Base-by-base conservation (phyloP, 2,797 vertebrate species). In the Euthynnus affinis region DNA sequence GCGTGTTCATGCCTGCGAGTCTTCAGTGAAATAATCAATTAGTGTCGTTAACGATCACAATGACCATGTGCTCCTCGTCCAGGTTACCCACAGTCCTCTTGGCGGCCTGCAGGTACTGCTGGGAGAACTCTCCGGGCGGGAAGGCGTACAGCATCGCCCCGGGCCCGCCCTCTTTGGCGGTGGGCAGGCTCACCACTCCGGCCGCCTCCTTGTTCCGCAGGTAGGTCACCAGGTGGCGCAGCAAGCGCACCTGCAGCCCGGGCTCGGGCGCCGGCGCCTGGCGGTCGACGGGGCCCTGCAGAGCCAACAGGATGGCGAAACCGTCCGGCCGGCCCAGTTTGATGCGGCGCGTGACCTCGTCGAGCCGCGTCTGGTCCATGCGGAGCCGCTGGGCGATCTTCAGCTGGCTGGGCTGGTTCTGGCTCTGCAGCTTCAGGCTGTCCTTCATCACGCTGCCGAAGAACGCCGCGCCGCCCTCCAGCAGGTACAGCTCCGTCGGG, bases 141-240 rank as follows among this genome's bases (percentile, higher is more conserved):
- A 99, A 99, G 56, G 98, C 98, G 0, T 99, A 99, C 59, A 99
- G 95, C 98, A 98, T 99, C 68, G 97, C 98, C 0, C 97, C 97
- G 25, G 92, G 86, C 74, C 97, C 96, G 8, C 95, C 96, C 84
- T 98, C 97, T 86, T 97, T 97, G 0, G 95, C 93, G 18, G 97
- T 95, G 0, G 98, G 98, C 80, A 99, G 94, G 88, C 98, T 97
- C 78, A 99, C 98, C 9, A 99, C 98, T 8, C 98, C 98, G 0
- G 98, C 98, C 0, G 98, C 98, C 92, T 99, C 98, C 89, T 99
- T 99, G 96, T 98, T 99, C 87, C 98, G 96, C 94, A 99, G 96
- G 95, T 99, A 99, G 52, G 98, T 99, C 86, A 99, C 98, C 91
- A 99, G 95, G 92, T 99, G 99, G 85, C 98, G 97, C 57, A 99